Evolutionary conservation across 2,797 vertebrate species (phyloP), one percentile per base, ranked within the genome.

Genomic region (Enteromius viviparus): DNA sequence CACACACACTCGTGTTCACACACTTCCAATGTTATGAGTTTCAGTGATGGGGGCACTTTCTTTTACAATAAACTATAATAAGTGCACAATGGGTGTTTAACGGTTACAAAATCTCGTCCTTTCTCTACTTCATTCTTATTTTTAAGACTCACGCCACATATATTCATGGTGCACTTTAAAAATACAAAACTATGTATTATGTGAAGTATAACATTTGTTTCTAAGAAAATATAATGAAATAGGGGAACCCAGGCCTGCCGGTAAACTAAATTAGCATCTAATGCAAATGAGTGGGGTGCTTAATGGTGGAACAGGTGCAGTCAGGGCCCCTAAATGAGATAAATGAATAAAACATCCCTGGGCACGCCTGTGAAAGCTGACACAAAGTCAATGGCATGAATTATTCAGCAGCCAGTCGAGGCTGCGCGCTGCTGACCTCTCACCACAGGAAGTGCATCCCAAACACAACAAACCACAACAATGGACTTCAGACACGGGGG

Each of bases 301-400:
- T 97, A 98, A 97, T 97, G 96, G 94, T 96, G 94, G 95, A 97
- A 96, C 87, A 98, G 97, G 97, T 97, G 96, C 96, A 96, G 95
- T 93, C 95, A 94, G 95, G 96, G 95, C 94, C 94, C 94, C 95
- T 97, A 97, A 99, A 98, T 98, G 96, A 98, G 96, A 96, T 95
- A 96, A 97, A 99, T 98, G 96, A 98, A 98, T 98, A 98, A 99
- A 98, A 98, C 97, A 98, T 98, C 95, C 95, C 37, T 76, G 79
- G 85, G 85, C 78, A 78, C 70, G 87, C 85, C 85, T 82, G 84
- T 66, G 79, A 84, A 87, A 87, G 93, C 95, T 97, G 96, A 96
- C 96, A 97, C 96, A 97, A 98, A 97, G 96, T 97, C 96, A 95
- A 96, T 96, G 94, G 93, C 94, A 97, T 97, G 96, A 97, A 99